Percentiles rank a stretch among this genome's conserved stretches.
Evolutionary conservation across 1,140 invertebrate species (phyloP).

Genomic region (Drosophila kurseongensis): DNA sequence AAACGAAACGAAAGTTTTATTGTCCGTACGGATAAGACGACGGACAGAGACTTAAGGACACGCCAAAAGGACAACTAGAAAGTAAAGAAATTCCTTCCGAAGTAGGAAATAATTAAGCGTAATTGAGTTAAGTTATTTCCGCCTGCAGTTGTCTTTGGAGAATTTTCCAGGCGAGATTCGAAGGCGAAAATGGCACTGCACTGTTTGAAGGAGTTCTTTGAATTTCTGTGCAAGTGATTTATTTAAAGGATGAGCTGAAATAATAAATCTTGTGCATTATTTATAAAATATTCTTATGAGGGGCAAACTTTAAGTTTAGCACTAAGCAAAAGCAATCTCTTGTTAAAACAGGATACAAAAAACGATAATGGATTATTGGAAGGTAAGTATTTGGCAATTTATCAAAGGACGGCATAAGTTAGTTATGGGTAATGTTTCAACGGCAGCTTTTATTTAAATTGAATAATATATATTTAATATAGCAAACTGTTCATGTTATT

Average conservation of each 20-base stretch:
- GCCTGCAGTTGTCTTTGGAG: conserved; percentile 57
- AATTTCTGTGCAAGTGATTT: conserved; percentile 49
- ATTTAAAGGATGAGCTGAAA: conserved; percentile 17
- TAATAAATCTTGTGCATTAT: conserved; percentile 4
- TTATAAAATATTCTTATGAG: conserved; percentile 28
- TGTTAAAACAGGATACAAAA: conserved; percentile 3
- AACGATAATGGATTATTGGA: neutral
- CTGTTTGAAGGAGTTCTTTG: conserved; percentile 15
- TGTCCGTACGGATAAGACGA: conserved; percentile 57
- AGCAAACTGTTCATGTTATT: too few relatives aligned
- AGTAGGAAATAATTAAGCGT: conserved; percentile 84
- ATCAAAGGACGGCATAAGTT: too few relatives aligned
- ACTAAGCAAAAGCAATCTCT: neutral
- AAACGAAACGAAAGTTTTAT: conserved; percentile 77
- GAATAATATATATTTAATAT: too few relatives aligned
- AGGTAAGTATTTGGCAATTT: too few relatives aligned
- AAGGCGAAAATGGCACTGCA: conserved; percentile 14
- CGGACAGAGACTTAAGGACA: conserved; percentile 41
- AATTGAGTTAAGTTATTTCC: conserved; percentile 84
- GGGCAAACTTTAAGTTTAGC: conserved; percentile 6
- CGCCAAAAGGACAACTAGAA: conserved; percentile 33
- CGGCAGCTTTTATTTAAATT: too few relatives aligned
- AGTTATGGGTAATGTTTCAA: too few relatives aligned
- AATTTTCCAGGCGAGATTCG: conserved; percentile 6
- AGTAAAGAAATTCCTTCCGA: conserved; percentile 67